Base-by-base conservation (phyloP, 2,113 vertebrate species). In the Saguinus midas region DNA sequence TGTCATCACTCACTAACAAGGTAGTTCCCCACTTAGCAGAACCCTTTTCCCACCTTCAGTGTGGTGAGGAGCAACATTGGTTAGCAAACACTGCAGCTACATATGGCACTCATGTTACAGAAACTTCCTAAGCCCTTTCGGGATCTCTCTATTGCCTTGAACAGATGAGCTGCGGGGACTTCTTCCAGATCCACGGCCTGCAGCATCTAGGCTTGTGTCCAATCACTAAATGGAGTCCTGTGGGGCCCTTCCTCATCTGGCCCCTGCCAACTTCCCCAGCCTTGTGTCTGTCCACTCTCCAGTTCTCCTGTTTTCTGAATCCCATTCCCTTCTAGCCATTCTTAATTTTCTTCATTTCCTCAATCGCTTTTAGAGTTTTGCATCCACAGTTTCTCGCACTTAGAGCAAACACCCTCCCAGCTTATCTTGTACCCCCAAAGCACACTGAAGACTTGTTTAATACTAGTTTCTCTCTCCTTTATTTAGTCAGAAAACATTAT, bases 111-210 rank as follows among this genome's bases (percentile, higher is more conserved):
- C 20, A n/a, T 43, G n/a, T 70, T 83, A 16, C 40, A 55, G 72
- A 85, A 61, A 18, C 35, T 64, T 96, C 85, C 70, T 78, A 27
- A 94, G 91, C 21, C 55, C 43, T 70, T 94, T 81, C 6, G 40
- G 40, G 29, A 73, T 72, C 81, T 78, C 80, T 78, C 78, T 95
- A 18, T 68, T 81, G 12, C 64, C 45, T 93, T 48, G 23, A 64
- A 64, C 66, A 97, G 72, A 85, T 90, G 95, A 85, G 72, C 73
- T 87, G 16, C 10, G 82, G 52, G 88, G 87, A 82, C 92, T 95
- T 90, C 0, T 9, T 78, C 79, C 48, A 87, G 73, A 86, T 81
- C 32, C 55, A 79, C 8, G 18, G 68, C 79, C 72, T 87, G 25
- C 32, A 78, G 93, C 86, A 86, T 70, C 73, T 85, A 90, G 79